Percentiles rank a stretch among this genome's conserved stretches.
phyloP scores from a whole-genome alignment of 1,140 invertebrate species.

The Drosophila orosa region DNA sequence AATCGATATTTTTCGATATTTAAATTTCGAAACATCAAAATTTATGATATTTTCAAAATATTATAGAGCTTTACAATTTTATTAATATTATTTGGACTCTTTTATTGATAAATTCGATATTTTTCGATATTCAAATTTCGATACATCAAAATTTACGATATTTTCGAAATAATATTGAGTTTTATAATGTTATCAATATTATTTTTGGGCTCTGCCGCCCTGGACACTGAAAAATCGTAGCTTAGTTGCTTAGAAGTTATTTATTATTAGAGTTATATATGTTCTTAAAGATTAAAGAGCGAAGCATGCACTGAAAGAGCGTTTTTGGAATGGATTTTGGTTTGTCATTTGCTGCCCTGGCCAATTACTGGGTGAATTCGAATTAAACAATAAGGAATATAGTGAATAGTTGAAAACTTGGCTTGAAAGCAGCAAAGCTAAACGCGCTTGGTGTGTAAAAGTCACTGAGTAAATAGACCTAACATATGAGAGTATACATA shows the following conservation, averaged over 20 bases:
- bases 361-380: conserved; percentile 7
- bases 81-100: too few relatives aligned
- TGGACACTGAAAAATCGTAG: conserved; percentile 20
- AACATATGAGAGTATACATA: conserved; percentile 18
- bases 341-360: conserved; percentile 17
- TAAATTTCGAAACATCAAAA: too few relatives aligned
- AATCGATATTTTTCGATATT: too few relatives aligned
- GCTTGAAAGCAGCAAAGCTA: conserved; percentile 69
- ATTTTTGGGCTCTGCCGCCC: too few relatives aligned
- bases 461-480: conserved; percentile 43
- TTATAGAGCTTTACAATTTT: too few relatives aligned
- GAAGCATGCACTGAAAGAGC: conserved; percentile 55
- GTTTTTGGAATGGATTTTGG: conserved; percentile 16
- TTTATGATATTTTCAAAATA: too few relatives aligned
- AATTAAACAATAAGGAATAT: conserved; percentile 29
- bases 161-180: too few relatives aligned
- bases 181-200: too few relatives aligned
- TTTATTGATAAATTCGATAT: too few relatives aligned
- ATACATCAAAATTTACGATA: too few relatives aligned
- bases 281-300: conserved; percentile 26
- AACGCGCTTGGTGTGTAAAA: conserved; percentile 34
- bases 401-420: conserved; percentile 50
- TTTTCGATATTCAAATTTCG: too few relatives aligned
- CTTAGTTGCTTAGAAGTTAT: conserved; percentile 28
- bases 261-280: conserved; percentile 16